Percentiles rank a stretch among this genome's conserved stretches.
These are phyloP conservation scores for Ictalurus punctatus DNA, from an alignment of 2,113 vertebrate genomes.

Conservation along the genomic window DNA sequence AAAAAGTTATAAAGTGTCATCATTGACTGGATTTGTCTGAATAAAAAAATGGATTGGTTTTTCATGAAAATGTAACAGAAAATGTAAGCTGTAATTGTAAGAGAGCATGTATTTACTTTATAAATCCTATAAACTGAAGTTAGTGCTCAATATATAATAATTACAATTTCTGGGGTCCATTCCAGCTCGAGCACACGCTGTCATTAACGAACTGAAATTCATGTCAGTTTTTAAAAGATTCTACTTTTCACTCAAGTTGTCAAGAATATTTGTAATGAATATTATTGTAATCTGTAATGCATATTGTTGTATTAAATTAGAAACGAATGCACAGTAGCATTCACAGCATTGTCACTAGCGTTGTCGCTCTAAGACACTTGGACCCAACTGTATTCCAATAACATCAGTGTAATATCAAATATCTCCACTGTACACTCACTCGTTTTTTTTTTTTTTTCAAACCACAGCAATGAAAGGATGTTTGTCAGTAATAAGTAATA, in stretches of 20 bases:
- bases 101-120: too few relatives aligned
- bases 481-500: not conserved
- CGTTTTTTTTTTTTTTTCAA: not conserved
- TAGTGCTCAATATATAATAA: too few relatives aligned
- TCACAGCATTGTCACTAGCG: too few relatives aligned
- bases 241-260: not conserved
- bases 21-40: not conserved
- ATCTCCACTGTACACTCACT: not conserved
- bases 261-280: not conserved
- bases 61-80: too few relatives aligned
- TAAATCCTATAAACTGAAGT: too few relatives aligned
- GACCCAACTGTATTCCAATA: not conserved
- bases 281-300: not conserved
- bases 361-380: not conserved
- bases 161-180: too few relatives aligned
- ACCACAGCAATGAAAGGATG: not conserved
- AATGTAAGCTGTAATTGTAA: too few relatives aligned
- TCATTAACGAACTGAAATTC: too few relatives aligned
- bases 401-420: not conserved
- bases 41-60: too few relatives aligned
- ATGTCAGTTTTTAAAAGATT: not conserved
- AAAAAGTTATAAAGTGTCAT: not conserved
- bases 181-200: too few relatives aligned
- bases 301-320: not conserved
- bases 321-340: not conserved